Base-by-base conservation (phyloP, 1,140 invertebrate species). In the Pteromalus puparum region DNA sequence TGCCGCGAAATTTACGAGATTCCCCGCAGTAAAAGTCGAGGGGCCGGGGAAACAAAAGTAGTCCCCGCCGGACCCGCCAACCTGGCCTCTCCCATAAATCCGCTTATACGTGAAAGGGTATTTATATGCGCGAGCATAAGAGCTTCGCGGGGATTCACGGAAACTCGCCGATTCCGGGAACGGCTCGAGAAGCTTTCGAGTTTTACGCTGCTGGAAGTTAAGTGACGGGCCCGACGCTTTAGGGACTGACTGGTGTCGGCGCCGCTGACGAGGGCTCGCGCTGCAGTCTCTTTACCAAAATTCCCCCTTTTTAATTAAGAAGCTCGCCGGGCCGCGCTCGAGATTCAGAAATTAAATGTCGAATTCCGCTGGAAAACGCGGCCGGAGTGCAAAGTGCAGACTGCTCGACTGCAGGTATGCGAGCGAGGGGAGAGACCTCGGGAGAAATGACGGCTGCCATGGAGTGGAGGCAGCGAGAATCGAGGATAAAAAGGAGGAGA, bases 31-130 rank as follows among this genome's bases (percentile, higher is more conserved):
- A 83, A 83, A 83, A 77, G n/a, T n/a, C n/a, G n/a, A n/a, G 65
- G 53, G 10, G 38, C 10, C 5, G 67, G 73, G 70, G 73, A 76
- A 75, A 82, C 75, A 78, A 83, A 76, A 83, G 82, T 83, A 61
- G 53, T 61, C 18, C 53, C 18, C 53, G 86, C 86, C 86, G 83
- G 83, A 30, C 67, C 30, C 21, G 65, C n/a, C n/a, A n/a, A n/a
- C n/a, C n/a, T n/a, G 77, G 79, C 34, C 80, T 77, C 80, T 46
- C 24, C 75, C 75, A 83, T 83, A 83, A 83, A 83, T 83, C 75
- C 75, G 67, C 82, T 77, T 83, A 77, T 75, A 67, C 74, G 61
- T 77, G 34, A 76, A 83, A 28, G 53, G 73, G 81, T 82, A 82
- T 82, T 82, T 82, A 76, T 53, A 70, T 48, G 68, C 73, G 73